Evolutionary conservation across 2,113 vertebrate genomes (phyloP).

Genomic region (Leucopsar rothschildi): DNA sequence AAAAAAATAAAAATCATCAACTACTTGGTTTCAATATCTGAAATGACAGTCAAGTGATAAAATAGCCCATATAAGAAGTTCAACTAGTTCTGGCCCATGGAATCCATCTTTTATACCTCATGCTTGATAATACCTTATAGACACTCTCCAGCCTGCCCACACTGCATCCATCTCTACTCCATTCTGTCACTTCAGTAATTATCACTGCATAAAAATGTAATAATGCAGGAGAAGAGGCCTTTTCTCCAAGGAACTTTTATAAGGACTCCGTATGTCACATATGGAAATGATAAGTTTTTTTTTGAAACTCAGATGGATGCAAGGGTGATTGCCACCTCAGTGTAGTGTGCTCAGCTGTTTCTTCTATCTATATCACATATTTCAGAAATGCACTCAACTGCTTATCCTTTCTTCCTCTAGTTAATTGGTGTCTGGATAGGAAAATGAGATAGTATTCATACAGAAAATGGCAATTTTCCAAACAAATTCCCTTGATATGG

Average conservation of each 20-base stretch:
- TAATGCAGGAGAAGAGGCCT: neutral
- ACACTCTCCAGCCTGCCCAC: neutral
- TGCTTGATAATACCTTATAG: neutral
- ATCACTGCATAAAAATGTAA: neutral
- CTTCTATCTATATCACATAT: neutral
- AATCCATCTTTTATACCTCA: neutral
- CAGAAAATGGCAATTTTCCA: neutral
- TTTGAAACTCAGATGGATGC: neutral
- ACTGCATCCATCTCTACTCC: neutral
- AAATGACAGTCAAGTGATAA: neutral
- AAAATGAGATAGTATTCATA: neutral
- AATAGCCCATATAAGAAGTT: neutral
- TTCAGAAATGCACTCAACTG: neutral
- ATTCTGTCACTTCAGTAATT: constrained; percentile 30
- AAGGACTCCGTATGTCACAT: neutral
- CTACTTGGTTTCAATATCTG: neutral
- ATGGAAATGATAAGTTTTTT: neutral
- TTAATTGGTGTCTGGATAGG: neutral
- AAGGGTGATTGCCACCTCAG: neutral
- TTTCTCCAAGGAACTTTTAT: neutral
- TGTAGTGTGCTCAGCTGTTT: neutral
- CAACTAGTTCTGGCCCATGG: neutral
- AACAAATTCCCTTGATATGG: neutral
- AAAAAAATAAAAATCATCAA: neutral
- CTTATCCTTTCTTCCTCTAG: neutral